Percentiles rank a stretch among this genome's conserved stretches.
Evolutionary conservation across 2,113 vertebrate species (phyloP).

Genomic region (Todiramphus chloris): DNA sequence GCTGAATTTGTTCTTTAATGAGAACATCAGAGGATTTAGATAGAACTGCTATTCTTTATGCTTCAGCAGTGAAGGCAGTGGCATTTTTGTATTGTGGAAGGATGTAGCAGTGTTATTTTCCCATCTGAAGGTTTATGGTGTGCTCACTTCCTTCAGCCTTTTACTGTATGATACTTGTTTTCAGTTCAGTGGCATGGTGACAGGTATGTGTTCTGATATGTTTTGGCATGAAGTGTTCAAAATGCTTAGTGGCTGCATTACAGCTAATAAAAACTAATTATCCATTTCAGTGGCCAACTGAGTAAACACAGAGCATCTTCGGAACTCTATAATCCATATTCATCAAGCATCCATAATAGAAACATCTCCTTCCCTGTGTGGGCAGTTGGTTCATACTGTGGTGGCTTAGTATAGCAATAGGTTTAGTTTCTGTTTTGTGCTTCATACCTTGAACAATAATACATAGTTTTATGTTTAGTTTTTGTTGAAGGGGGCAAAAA

Average conservation of each 20-base stretch:
- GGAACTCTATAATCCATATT: neutral
- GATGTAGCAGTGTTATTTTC: neutral
- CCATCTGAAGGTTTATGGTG: neutral
- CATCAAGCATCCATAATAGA: neutral
- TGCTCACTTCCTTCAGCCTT: neutral
- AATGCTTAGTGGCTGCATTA: neutral
- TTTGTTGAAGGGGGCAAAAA: neutral
- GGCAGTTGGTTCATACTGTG: neutral
- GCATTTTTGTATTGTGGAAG: neutral
- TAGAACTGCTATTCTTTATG: neutral
- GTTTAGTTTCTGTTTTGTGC: neutral
- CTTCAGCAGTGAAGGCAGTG: neutral
- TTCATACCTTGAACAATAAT: neutral
- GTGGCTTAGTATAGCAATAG: neutral
- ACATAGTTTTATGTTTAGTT: neutral
- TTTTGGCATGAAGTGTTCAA: constrained; percentile 25
- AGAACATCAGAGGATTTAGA: neutral
- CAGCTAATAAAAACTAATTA: constrained; percentile 44
- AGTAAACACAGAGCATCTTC: constrained; percentile 31
- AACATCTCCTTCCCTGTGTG: neutral
- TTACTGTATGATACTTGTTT: neutral
- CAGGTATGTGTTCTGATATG: constrained; percentile 20
- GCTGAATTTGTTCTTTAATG: neutral
- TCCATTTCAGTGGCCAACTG: constrained; percentile 26
- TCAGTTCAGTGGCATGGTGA: neutral